Evolutionary conservation across 2,888 invertebrate genomes (phyloP), one percentile per base, ranked within the genome.

Genomic region (Eudasyphora cyanicolor): DNA sequence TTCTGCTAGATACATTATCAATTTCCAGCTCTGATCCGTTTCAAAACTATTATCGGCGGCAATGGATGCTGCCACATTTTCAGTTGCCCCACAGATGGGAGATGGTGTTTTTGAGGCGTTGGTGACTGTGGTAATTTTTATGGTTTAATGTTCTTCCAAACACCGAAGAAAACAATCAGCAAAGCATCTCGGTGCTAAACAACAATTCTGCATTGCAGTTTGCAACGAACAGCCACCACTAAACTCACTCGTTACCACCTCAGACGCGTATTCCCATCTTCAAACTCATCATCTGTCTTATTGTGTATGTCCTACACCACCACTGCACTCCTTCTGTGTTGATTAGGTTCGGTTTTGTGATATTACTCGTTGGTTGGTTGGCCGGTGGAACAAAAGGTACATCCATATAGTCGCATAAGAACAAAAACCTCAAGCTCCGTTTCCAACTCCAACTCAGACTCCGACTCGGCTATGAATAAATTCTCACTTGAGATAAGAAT

Each of bases 401-500:
- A n/a, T n/a, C n/a, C n/a, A n/a, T n/a, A n/a, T n/a, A n/a, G n/a
- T n/a, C n/a, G n/a, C 19, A 79, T 24, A 32, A 29, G 38, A 24
- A 38, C 6, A 54, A 42, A 64, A 24, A 45, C 49, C n/a, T 14
- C 19, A 12, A 19, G 12, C 14, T 14, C 29, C 38, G n/a, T 7
- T 24, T 19, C 7, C 70, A 76, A 45, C 49, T 57, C 21, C 29
- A 57, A 69, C 19, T 62, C 29, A 32, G 21, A 62, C 24, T 27
- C 24, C 10, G 64, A 24, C 32, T 7, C 67, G 64, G 42, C 64
- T 67, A 86, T 87, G 87, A 87, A 88, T 88, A 88, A 88, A 88
- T 88, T 87, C 87, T 87, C 88, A 87, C 88, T 87, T 86, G 78
- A 86, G 88, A 88, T 88, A 88, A 87, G 84, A 75, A 84, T 84